Evolutionary conservation across 2,888 invertebrate species (phyloP).

Genomic region (Sialis fuliginosa): DNA sequence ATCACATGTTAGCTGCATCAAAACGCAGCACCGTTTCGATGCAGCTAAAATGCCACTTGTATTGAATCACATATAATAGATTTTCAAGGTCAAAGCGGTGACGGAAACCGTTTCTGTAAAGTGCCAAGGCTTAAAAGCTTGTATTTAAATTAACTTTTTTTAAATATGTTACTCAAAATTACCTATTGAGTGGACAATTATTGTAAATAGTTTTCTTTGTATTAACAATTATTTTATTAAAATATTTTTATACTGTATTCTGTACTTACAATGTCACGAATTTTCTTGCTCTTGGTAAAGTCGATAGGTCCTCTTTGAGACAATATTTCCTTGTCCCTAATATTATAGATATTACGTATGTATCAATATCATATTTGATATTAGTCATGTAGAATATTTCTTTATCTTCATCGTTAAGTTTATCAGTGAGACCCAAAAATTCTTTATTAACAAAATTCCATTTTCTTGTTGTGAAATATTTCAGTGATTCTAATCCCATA

Average conservation of each 20-base stretch:
- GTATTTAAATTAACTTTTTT: too few relatives aligned
- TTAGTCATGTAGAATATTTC: slow-evolving; percentile 34
- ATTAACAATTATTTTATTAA: too few relatives aligned
- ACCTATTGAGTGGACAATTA: too few relatives aligned
- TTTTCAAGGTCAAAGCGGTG: too few relatives aligned
- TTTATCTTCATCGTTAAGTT: slow-evolving; percentile 32
- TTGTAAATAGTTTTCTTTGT: too few relatives aligned
- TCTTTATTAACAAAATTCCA: slow-evolving; percentile 55
- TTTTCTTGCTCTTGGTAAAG: slow-evolving; percentile 42
- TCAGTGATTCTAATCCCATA: slow-evolving; percentile 39
- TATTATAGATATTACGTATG: slow-evolving; percentile 47
- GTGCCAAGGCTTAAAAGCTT: too few relatives aligned
- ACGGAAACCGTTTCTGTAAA: too few relatives aligned
- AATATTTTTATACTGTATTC: neutral
- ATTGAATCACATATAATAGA: too few relatives aligned
- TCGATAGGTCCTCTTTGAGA: slow-evolving; percentile 58
- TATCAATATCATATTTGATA: slow-evolving; percentile 20
- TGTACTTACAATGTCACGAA: slow-evolving; percentile 1
- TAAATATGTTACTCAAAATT: too few relatives aligned
- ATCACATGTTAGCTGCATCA: too few relatives aligned
- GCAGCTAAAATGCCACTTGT: too few relatives aligned
- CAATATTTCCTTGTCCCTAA: slow-evolving; percentile 61
- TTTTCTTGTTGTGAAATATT: slow-evolving; percentile 58
- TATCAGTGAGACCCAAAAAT: slow-evolving; percentile 29
- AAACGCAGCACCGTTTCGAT: too few relatives aligned